Evolutionary conservation across 2,888 invertebrate species (phyloP).

Genomic region (Hybos culiciformis): DNA sequence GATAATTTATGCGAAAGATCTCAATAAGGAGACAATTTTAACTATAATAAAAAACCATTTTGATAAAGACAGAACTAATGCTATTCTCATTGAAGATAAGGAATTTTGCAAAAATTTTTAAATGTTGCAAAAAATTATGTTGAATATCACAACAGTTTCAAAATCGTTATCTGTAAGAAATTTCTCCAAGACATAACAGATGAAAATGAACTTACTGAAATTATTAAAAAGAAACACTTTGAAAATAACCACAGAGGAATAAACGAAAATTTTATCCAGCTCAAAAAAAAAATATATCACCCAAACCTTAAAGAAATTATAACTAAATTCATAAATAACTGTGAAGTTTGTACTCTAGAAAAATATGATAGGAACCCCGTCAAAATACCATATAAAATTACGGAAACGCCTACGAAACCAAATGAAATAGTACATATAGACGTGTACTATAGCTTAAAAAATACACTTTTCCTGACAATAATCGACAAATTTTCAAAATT

Average conservation of each 20-base stretch:
- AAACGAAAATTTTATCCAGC: slow-evolving; percentile 11
- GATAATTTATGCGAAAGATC: slow-evolving; percentile 5
- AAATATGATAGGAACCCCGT: slow-evolving; percentile 17
- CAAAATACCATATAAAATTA: slow-evolving; percentile 15
- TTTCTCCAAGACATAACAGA: slow-evolving; percentile 9
- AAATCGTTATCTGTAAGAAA: neutral
- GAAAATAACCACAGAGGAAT: slow-evolving; percentile 16
- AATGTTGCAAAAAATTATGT: neutral
- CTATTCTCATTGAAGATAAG: slow-evolving; percentile 7
- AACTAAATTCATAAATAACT: too few species aligned
- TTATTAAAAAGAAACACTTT: slow-evolving; percentile 13
- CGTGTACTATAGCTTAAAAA: slow-evolving; percentile 14
- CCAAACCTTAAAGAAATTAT: too few species aligned
- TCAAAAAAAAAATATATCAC: too few species aligned
- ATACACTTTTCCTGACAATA: slow-evolving; percentile 15
- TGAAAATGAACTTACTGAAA: slow-evolving; percentile 9
- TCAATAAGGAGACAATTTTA: slow-evolving; percentile 3
- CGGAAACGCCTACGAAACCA: slow-evolving; percentile 16
- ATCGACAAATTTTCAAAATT: slow-evolving; percentile 18
- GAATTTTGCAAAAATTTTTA: slow-evolving; percentile 4
- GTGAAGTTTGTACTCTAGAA: slow-evolving; percentile 4
- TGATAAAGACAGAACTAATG: slow-evolving; percentile 6
- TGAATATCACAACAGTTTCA: neutral
- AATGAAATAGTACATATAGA: slow-evolving; percentile 18
- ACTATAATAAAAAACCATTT: slow-evolving; percentile 10